A percentile compares a stretch with the other conserved stretches of the same genome.
These are phyloP conservation scores for Pyrgus malvae DNA, from an alignment of 2,888 invertebrate genomes.

Conservation along the genomic window DNA sequence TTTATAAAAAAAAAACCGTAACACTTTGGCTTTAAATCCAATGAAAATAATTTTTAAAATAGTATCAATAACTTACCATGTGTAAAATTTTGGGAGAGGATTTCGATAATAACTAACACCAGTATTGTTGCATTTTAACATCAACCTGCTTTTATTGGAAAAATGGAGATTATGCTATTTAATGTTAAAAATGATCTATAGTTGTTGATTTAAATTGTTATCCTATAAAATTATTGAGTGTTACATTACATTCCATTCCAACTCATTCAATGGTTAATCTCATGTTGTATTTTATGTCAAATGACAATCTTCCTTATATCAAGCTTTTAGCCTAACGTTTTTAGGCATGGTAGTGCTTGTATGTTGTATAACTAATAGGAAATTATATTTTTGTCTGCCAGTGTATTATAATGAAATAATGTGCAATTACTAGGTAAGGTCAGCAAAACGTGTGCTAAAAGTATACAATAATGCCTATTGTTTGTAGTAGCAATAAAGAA, in stretches of 20 bases:
- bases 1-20: too few relatives aligned
- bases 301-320: slow-evolving; percentile 30
- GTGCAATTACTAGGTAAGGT: slow-evolving; percentile 26
- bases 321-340: slow-evolving; percentile 39
- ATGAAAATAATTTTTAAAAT: too few relatives aligned
- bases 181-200: too few relatives aligned
- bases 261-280: slow-evolving; percentile 37
- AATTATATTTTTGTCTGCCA: slow-evolving; percentile 28
- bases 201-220: slow-evolving; percentile 34
- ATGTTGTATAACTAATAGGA: slow-evolving; percentile 36
- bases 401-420: slow-evolving; percentile 19
- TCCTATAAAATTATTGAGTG: slow-evolving; percentile 27
- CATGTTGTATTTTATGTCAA: slow-evolving; percentile 18
- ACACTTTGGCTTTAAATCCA: too few relatives aligned
- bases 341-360: slow-evolving; percentile 47
- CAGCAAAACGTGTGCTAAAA: slow-evolving; percentile 2
- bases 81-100: too few relatives aligned
- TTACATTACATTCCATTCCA: slow-evolving; percentile 58
- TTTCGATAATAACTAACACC: too few relatives aligned
- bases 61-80: too few relatives aligned
- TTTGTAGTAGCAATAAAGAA: not conserved
- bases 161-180: too few relatives aligned
- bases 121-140: slow-evolving; percentile 30
- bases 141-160: too few relatives aligned
- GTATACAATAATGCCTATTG: not conserved